Conservation (phyloP, 1,140 invertebrate genomes). For the Sycophaga agraensis region DNA sequence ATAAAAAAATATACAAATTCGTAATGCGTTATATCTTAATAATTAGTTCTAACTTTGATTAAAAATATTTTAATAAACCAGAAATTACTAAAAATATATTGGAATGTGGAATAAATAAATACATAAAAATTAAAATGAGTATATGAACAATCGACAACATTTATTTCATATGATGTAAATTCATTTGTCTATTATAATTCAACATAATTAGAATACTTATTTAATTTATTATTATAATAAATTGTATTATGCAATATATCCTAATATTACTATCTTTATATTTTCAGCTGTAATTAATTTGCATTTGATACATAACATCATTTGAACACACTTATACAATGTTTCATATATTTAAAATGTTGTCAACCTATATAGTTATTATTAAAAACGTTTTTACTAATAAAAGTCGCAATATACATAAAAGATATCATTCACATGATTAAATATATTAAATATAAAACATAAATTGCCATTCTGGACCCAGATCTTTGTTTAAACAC, state of each 20-base stretch:
- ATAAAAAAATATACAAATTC: too few species aligned
- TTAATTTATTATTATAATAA: neutral
- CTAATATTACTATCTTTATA: neutral
- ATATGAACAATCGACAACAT: conserved; percentile 17
- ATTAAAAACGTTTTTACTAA: conserved; percentile 19
- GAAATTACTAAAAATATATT: too few species aligned
- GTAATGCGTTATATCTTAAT: too few species aligned
- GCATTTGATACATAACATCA: neutral
- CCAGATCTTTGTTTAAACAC: conserved; percentile 9
- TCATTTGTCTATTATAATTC: conserved; percentile 11
- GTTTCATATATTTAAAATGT: conserved; percentile 9
- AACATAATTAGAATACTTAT: conserved; percentile 4
- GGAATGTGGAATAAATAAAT: neutral
- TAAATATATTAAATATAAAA: conserved; percentile 24
- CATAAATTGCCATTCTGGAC: conserved; percentile 21
- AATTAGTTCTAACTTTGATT: too few species aligned
- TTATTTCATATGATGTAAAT: conserved; percentile 21
- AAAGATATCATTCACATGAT: conserved; percentile 9
- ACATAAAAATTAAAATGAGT: neutral
- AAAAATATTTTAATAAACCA: too few species aligned
- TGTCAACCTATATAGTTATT: conserved; percentile 1
- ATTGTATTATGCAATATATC: neutral
- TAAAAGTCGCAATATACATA: conserved; percentile 9
- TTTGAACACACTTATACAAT: conserved; percentile 13
- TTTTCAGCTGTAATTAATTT: neutral